Conservation (phyloP, 2,113 vertebrate species). For the Gymnobelideus leadbeateri region DNA sequence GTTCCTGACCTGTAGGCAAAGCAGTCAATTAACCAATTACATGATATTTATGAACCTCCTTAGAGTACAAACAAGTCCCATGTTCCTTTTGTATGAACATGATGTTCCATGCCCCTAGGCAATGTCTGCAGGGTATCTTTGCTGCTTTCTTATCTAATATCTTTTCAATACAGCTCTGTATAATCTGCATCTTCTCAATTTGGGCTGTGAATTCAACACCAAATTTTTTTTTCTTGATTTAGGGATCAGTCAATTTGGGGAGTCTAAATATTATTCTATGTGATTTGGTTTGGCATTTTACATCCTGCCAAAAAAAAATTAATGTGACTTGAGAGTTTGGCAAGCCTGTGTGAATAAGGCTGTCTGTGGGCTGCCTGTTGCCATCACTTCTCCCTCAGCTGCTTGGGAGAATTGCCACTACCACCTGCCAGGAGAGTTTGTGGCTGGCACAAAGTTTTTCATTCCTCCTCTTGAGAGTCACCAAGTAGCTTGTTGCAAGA, state of each 20-base stretch:
- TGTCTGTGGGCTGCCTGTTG: not conserved
- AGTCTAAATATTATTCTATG: not conserved
- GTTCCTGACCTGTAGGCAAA: conserved; percentile 1
- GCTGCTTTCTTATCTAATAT: not conserved
- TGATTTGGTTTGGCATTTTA: conserved; percentile 3
- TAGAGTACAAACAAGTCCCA: not conserved
- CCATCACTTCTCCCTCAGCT: not conserved
- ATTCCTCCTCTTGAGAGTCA: not conserved
- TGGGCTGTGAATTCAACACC: not conserved
- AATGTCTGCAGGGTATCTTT: not conserved
- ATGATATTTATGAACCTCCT: not conserved
- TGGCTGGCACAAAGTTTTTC: not conserved
- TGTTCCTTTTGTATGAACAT: not conserved
- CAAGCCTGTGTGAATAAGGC: not conserved
- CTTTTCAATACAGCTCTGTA: not conserved
- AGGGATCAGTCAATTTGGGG: not conserved
- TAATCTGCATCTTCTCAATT: not conserved
- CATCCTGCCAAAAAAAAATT: not conserved
- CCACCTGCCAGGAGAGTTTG: not conserved
- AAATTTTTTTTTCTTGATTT: not conserved
- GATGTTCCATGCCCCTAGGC: not conserved
- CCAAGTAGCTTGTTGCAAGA: not conserved
- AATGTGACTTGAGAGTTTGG: not conserved
- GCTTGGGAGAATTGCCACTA: not conserved
- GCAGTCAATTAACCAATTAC: conserved; percentile 2